Percentiles rank a stretch among this genome's conserved stretches.
Evolutionary conservation across 1,140 invertebrate genomes (phyloP).

Genomic region (Diorhabda elongata): DNA sequence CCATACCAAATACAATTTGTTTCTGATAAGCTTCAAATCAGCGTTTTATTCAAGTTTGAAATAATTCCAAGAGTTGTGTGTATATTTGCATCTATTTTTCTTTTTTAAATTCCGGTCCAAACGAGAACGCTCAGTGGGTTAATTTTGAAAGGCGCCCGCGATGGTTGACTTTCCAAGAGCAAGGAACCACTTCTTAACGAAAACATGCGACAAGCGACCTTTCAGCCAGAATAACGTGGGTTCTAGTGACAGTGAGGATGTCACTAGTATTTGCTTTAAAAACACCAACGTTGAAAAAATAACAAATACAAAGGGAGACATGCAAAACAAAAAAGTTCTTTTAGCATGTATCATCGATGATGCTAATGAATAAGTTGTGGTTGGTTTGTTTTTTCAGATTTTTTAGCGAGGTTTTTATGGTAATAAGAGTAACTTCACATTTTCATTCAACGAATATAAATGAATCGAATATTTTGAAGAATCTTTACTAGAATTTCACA

Average conservation of each 20-base stretch:
- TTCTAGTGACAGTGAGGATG: constrained; percentile 36
- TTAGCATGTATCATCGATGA: constrained; percentile 10
- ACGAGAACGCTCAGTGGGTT: background rate
- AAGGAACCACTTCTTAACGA: constrained; percentile 20
- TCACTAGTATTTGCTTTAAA: constrained; percentile 34
- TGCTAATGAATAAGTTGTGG: constrained; percentile 10
- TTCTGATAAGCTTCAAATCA: too few relatives aligned
- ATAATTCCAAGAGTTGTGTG: too few relatives aligned
- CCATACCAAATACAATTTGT: too few relatives aligned
- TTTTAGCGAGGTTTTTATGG: background rate
- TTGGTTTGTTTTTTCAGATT: background rate
- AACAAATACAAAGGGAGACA: constrained; percentile 20
- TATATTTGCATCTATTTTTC: background rate
- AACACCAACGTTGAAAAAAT: constrained; percentile 34
- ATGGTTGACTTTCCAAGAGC: constrained; percentile 10
- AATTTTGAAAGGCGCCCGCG: constrained; percentile 14
- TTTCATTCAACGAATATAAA: too few relatives aligned
- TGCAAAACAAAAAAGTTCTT: constrained; percentile 4
- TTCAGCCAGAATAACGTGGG: constrained; percentile 32
- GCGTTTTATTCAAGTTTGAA: too few relatives aligned
- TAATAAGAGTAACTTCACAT: background rate
- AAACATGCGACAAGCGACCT: constrained; percentile 21
- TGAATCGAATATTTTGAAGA: too few relatives aligned
- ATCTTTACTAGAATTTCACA: too few relatives aligned
- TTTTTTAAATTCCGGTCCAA: background rate